A percentile compares a stretch with the other conserved stretches of the same genome.
These are phyloP conservation scores for Melanotaenia trifasciata DNA, from an alignment of 2,797 vertebrate species.

Conservation along the genomic window DNA sequence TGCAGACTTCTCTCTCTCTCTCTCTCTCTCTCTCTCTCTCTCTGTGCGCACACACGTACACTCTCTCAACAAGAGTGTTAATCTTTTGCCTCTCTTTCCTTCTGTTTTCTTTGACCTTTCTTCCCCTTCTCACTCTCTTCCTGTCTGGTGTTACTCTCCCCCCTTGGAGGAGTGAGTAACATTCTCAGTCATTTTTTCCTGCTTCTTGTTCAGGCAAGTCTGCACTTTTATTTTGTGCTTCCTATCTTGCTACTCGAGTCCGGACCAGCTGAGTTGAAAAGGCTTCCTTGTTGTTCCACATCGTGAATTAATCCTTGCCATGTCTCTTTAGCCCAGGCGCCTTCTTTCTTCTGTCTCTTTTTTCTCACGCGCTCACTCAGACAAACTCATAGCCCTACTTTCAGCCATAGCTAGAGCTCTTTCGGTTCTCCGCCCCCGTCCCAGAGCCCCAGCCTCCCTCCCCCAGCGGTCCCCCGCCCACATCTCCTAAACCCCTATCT, in stretches of 20 bases:
- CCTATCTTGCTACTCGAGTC: slow-evolving; percentile 12
- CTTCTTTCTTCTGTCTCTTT: slow-evolving; percentile 14
- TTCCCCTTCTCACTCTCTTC: slow-evolving; percentile 9
- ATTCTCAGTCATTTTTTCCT: slow-evolving; percentile 16
- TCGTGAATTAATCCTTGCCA: slow-evolving; percentile 14
- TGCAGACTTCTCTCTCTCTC: not conserved
- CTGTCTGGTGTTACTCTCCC: slow-evolving; percentile 8
- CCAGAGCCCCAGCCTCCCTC: slow-evolving; percentile 48
- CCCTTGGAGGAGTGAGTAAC: not conserved
- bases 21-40: not conserved
- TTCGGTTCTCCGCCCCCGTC: slow-evolving; percentile 57
- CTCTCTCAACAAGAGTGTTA: not conserved
- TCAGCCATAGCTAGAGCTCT: slow-evolving; percentile 47
- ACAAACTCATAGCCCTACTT: slow-evolving; percentile 46
- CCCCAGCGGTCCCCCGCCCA: slow-evolving; percentile 55
- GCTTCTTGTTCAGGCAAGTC: slow-evolving; percentile 31
- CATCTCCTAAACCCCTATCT: slow-evolving; percentile 51
- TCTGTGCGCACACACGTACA: not conserved
- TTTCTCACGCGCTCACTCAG: slow-evolving; percentile 20
- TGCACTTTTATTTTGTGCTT: not conserved
- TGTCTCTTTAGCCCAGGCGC: slow-evolving; percentile 14
- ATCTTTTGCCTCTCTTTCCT: slow-evolving; percentile 25
- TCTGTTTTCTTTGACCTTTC: slow-evolving; percentile 2
- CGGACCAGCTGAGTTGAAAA: slow-evolving; percentile 6
- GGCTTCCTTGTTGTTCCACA: not conserved